phyloP scores from a whole-genome alignment of 2,888 invertebrate genomes.

The Epinotia ramella region DNA sequence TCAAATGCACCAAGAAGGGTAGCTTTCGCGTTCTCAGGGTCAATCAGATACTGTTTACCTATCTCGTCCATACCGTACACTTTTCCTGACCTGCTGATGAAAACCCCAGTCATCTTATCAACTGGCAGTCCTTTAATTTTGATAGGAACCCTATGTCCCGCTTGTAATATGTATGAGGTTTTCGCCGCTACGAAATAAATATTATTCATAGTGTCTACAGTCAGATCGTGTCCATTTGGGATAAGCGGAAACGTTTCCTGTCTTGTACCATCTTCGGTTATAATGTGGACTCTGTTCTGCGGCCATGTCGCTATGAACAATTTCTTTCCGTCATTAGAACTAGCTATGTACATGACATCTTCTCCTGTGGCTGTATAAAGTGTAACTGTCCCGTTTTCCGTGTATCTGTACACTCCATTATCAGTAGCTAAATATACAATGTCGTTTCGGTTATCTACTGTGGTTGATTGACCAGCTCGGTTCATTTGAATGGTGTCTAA shows the following conservation, averaged over 20 bases:
- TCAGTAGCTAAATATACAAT: constrained; percentile 78
- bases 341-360: constrained; percentile 78
- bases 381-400: constrained; percentile 69
- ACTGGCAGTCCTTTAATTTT: constrained; percentile 73
- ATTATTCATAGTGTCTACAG: constrained; percentile 72
- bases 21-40: constrained; percentile 68
- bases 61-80: constrained; percentile 78
- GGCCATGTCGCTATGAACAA: constrained; percentile 81
- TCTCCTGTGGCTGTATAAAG: constrained; percentile 72
- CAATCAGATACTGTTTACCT: constrained; percentile 70
- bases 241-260: constrained; percentile 68
- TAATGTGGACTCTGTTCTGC: constrained; percentile 74
- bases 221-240: constrained; percentile 77
- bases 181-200: constrained; percentile 77
- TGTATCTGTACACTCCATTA: constrained; percentile 79
- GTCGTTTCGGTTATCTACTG: constrained; percentile 79
- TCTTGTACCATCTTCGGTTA: constrained; percentile 70
- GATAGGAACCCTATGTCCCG: constrained; percentile 65
- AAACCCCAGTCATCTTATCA: constrained; percentile 75
- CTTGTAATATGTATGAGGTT: constrained; percentile 72
- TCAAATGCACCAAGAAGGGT: constrained; percentile 67
- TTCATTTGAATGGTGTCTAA: constrained; percentile 70
- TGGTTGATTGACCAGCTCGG: constrained; percentile 75
- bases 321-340: constrained; percentile 64
- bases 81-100: constrained; percentile 72